Evolutionary conservation across 2,797 vertebrate genomes (phyloP).

Genomic region (Hephaestus fuliginosus): DNA sequence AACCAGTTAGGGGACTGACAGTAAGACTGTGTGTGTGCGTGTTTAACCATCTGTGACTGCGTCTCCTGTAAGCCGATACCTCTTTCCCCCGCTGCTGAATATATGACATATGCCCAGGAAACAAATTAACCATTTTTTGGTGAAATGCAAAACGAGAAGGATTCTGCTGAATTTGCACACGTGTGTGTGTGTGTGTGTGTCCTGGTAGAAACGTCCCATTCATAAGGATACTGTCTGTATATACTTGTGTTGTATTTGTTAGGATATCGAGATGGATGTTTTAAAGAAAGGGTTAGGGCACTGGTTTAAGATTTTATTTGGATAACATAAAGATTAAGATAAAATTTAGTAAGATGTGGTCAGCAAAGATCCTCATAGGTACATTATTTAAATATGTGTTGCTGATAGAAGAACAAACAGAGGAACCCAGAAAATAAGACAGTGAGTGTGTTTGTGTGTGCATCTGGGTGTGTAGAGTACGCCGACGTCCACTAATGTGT

Average conservation of each 20-base stretch:
- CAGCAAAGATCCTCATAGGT: not conserved
- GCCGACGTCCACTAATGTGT: not conserved
- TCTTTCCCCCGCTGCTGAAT: slow-evolving; percentile 49
- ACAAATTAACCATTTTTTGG: slow-evolving; percentile 63
- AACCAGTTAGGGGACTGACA: slow-evolving; percentile 60
- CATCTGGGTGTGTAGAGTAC: not conserved
- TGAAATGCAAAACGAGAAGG: slow-evolving; percentile 48
- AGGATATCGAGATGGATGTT: not conserved
- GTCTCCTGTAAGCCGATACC: slow-evolving; percentile 71
- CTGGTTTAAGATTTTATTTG: not conserved
- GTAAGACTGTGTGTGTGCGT: slow-evolving; percentile 43
- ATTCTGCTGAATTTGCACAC: not conserved
- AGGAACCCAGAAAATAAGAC: not conserved
- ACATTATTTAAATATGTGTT: not conserved
- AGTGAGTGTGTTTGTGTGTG: not conserved
- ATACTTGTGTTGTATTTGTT: not conserved
- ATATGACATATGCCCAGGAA: slow-evolving; percentile 70
- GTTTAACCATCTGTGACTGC: slow-evolving; percentile 62
- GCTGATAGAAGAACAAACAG: not conserved
- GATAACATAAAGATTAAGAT: not conserved
- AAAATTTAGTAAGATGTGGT: not conserved
- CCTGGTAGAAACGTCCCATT: not conserved
- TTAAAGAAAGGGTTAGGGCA: not conserved
- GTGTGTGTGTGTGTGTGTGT: not conserved
- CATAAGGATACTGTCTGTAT: not conserved